phyloP scores from a whole-genome alignment of 2,113 vertebrate genomes.

The Nanorana parkeri region DNA sequence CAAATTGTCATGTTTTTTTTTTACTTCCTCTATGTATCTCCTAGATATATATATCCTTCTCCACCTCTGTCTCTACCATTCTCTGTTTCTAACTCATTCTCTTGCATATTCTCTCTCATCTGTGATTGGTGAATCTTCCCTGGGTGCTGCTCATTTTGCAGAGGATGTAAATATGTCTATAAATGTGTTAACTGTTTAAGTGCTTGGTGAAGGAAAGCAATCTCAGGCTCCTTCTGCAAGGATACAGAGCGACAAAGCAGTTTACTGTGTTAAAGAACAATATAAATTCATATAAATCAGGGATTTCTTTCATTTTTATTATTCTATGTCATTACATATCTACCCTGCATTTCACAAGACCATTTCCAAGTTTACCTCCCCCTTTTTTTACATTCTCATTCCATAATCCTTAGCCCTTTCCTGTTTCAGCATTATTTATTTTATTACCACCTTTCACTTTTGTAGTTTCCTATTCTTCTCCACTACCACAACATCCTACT shows the following conservation, averaged over 20 bases:
- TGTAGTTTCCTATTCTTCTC: too few species aligned
- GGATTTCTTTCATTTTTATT: background rate
- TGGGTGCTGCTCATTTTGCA: conserved; percentile 56
- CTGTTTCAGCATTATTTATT: too few species aligned
- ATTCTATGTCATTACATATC: background rate
- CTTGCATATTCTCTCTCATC: conserved; percentile 42
- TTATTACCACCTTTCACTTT: too few species aligned
- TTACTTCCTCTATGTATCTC: too few species aligned
- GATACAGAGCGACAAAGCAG: background rate
- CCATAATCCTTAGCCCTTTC: too few species aligned
- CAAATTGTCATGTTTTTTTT: too few species aligned
- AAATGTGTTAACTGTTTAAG: conserved; percentile 48
- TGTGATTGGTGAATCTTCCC: conserved; percentile 47
- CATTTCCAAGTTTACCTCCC: background rate
- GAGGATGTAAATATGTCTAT: conserved; percentile 58
- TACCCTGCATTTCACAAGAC: conserved; percentile 7
- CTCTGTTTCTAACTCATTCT: conserved; percentile 47
- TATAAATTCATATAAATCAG: background rate
- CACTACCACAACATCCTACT: background rate
- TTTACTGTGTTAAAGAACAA: background rate
- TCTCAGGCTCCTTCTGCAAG: background rate
- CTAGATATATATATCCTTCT: background rate
- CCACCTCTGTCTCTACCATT: background rate
- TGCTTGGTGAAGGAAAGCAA: background rate
- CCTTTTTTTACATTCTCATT: background rate